A percentile compares a stretch with the other conserved stretches of the same genome.
These are phyloP conservation scores for Diadumene lineata DNA, from an alignment of 92 coral and sea anemone species.

Conservation along the genomic window DNA sequence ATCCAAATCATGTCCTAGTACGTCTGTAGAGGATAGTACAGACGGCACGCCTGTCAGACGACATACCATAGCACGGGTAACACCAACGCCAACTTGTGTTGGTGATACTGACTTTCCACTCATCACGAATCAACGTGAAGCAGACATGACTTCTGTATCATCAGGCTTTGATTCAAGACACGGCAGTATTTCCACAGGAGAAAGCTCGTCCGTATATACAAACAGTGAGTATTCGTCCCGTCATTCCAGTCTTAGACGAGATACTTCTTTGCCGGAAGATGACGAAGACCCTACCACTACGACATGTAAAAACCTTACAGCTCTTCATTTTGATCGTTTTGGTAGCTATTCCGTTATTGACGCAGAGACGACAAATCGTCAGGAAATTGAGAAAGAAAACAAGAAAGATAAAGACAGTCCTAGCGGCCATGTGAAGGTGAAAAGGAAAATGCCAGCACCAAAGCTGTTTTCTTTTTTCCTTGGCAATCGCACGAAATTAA, in stretches of 20 bases:
- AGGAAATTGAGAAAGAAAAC: constrained; percentile 23
- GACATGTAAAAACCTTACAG: constrained; percentile 26
- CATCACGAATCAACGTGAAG: too few species aligned
- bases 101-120: neutral
- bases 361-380: constrained; percentile 29
- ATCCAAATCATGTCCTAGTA: constrained; percentile 35
- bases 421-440: constrained; percentile 20
- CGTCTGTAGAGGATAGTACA: neutral
- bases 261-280: constrained; percentile 14
- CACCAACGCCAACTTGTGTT: neutral
- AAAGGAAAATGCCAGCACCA: constrained; percentile 31
- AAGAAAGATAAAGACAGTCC: constrained; percentile 23
- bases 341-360: constrained; percentile 40
- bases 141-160: constrained; percentile 16
- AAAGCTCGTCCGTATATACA: constrained; percentile 8
- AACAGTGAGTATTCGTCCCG: constrained; percentile 30
- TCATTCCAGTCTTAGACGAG: constrained; percentile 19
- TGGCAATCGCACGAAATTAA: constrained; percentile 26
- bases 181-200: constrained; percentile 4
- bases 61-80: constrained; percentile 24
- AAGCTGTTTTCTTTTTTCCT: constrained; percentile 20
- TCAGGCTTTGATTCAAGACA: constrained; percentile 28
- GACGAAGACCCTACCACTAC: constrained; percentile 9
- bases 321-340: constrained; percentile 38
- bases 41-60: neutral